Base-by-base conservation (phyloP, 2,888 invertebrate genomes). In the Hoplodrina blanda region DNA sequence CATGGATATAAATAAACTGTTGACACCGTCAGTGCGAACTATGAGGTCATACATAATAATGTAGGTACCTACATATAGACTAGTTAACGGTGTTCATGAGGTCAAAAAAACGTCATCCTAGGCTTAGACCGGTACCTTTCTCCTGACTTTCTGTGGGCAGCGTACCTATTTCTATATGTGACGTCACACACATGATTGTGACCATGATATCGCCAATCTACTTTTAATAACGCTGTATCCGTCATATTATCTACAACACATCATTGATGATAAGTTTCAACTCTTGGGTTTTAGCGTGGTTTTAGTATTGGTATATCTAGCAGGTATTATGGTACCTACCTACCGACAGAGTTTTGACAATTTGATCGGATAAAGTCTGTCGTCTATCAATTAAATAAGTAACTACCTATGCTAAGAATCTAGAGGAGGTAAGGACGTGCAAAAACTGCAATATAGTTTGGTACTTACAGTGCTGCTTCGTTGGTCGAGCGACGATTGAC, bases 1-100 rank as follows among this genome's bases (percentile, higher is more conserved):
- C 83, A 84, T 78, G 61, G 85, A 68, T 84, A 84, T 78, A 83
- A 83, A 84, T 83, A 83, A 84, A 84, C 81, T 81, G 78, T 81
- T 83, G 81, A 82, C 81, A 70, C 59, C 73, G 67, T 74, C 81
- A 78, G 52, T 61, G 62, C 64, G 46, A 65, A 69, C 65, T 76
- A 82, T 82, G 83, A 82, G 80, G 72, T 83, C 85, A 83, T 84
- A 65, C 68, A 59, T 50, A 63, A 15, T 61, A 53, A 13, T 46
- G 49, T 80, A 62, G 37, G 62, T 71, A 74, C 59, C 11, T 69
- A 73, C 41, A 41, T 41, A 41, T 41, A 13, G 41, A 41, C 41
- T 66, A 69, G 67, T 55, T 74, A 75, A 73, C 69, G 73, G 73
- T 84, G 68, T 57, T 70, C 66, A 75, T 84, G 74, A 84, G 82